Base-by-base conservation (phyloP, 2,888 invertebrate species). In the Parelbella ahira region DNA sequence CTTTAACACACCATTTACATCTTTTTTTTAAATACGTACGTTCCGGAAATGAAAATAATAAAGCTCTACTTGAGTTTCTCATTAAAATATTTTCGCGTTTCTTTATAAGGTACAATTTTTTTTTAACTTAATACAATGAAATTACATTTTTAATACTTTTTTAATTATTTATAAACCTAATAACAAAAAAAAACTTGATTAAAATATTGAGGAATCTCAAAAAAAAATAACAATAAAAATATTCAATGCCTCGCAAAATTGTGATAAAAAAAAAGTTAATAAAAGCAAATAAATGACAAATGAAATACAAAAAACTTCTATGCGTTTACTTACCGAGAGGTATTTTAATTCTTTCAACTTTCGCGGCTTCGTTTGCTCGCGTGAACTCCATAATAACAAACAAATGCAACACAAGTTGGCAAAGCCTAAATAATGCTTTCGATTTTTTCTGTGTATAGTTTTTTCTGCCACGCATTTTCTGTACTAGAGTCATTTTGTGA, bases 301-400 rank as follows among this genome's bases (percentile, higher is more conserved):
- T 15, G 4, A 18, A 25, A 18, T 18, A n/a, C 2, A 9, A 9
- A 34, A 30, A 36, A 43, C 7, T 42, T 28, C 44, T 38, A 2
- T 10, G 10, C n/a, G n/a, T n/a, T 6, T 24, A 73, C 76, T 71
- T 63, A 77, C 77, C 80, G 4, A 75, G 70, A 1, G 74, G 70
- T 6, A 77, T 56, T 48, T 68, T 72, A 13, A 33, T 34, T 28
- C 28, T 9, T 15, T 33, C 23, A 15, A 12, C 5, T 21, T 33
- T 41, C 2, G 42, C 42, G 11, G 42, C 48, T 59, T 58, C n/a
- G 60, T 60, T 27, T 53, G 45, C 5, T 32, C 59, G 46, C 66
- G 42, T 60, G 54, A 66, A 65, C 57, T 73, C 63, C 48, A 69
- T 43, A 43, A 71, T 46, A 46, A 68, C 50, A 23, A 73, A 50